A percentile compares a stretch with the other conserved stretches of the same genome.
These are phyloP conservation scores for Podiceps cristatus DNA, from an alignment of 2,113 vertebrate genomes.

Conservation along the genomic window DNA sequence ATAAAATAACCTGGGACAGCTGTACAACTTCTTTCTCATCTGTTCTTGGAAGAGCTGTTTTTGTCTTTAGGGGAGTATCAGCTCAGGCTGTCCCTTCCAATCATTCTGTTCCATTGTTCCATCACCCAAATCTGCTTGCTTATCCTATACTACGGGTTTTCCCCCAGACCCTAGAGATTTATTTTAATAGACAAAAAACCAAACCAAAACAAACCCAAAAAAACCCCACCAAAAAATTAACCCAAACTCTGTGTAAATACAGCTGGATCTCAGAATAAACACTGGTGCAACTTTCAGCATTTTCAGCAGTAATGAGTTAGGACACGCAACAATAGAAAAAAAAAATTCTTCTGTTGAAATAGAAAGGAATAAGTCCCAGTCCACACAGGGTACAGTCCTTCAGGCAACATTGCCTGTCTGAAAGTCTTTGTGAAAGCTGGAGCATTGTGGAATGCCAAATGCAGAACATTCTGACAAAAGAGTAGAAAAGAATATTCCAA, in stretches of 20 bases:
- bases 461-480: conserved; percentile 27
- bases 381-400: not conserved
- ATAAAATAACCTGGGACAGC: not conserved
- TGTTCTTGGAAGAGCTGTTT: not conserved
- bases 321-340: not conserved
- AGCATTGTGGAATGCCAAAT: not conserved
- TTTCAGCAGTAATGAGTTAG: not conserved
- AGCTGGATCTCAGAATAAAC: not conserved
- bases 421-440: conserved; percentile 7
- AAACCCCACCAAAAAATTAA: not conserved
- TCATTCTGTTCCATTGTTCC: not conserved
- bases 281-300: not conserved
- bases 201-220: too few species aligned
- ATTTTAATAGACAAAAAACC: not conserved
- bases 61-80: not conserved
- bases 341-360: not conserved
- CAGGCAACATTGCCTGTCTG: not conserved
- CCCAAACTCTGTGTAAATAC: not conserved
- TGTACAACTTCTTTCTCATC: not conserved
- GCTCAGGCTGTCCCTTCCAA: not conserved
- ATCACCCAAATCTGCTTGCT: not conserved
- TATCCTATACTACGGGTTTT: not conserved
- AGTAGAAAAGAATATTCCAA: conserved; percentile 35
- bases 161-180: not conserved
- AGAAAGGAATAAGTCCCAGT: not conserved